phyloP scores from a whole-genome alignment of 1,140 invertebrate genomes.

The Habropoda laboriosa region DNA sequence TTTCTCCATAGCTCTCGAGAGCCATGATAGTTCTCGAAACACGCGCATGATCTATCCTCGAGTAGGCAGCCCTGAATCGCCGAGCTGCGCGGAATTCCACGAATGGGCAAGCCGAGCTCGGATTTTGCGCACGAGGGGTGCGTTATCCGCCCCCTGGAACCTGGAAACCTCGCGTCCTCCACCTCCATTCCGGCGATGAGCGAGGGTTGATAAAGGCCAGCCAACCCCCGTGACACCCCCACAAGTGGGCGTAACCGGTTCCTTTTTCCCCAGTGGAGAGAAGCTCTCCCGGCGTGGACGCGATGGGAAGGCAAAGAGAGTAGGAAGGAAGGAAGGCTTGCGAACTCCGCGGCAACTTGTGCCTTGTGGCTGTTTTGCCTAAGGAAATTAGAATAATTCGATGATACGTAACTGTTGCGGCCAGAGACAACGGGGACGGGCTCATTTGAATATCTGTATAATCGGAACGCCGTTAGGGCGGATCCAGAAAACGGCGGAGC shows the following conservation, averaged over 20 bases:
- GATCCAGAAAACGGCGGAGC: conserved; percentile 75
- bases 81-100: conserved; percentile 60
- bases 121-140: conserved; percentile 70
- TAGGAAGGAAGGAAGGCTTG: conserved; percentile 29
- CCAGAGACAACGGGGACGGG: conserved; percentile 71
- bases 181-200: background rate
- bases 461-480: conserved; percentile 80
- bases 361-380: conserved; percentile 75
- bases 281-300: background rate
- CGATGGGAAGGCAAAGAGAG: no score
- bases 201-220: conserved; percentile 37
- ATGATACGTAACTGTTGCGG: conserved; percentile 82
- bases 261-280: conserved; percentile 53
- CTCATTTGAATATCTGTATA: conserved; percentile 81
- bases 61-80: conserved; percentile 19
- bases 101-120: conserved; percentile 68
- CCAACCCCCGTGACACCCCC: conserved; percentile 60
- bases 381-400: conserved; percentile 81
- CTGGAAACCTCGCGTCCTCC: conserved; percentile 45
- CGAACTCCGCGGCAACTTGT: conserved; percentile 56
- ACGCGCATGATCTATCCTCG: conserved; percentile 30
- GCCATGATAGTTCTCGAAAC: background rate
- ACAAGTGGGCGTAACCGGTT: conserved; percentile 60
- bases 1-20: background rate
- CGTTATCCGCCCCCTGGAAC: conserved; percentile 51